These are phyloP conservation scores for Boleophthalmus pectinirostris DNA, from an alignment of 2,113 vertebrate genomes.

Conservation along the genomic window DNA sequence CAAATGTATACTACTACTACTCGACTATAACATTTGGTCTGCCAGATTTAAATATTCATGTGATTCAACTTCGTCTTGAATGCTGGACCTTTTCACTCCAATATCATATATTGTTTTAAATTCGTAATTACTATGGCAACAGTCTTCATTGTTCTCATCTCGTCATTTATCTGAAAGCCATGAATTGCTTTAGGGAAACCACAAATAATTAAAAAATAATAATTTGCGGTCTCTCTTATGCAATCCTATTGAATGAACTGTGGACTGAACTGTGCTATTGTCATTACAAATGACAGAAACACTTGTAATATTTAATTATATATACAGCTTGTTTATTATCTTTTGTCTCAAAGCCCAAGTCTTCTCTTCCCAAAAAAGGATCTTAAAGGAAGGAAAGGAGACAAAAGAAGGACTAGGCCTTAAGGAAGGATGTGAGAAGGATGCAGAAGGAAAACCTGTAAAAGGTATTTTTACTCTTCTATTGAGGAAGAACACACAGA, in stretches of 20 bases:
- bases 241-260: background rate
- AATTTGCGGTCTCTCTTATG: no score
- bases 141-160: no score
- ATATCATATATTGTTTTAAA: no score
- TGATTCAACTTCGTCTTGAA: no score
- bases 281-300: background rate
- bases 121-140: no score
- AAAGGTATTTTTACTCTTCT: slow-evolving; percentile 64
- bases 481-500: slow-evolving; percentile 36
- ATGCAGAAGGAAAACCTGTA: slow-evolving; percentile 51
- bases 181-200: no score
- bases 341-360: slow-evolving; percentile 29
- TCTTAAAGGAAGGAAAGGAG: slow-evolving; percentile 64
- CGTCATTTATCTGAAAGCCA: no score
- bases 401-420: slow-evolving; percentile 56
- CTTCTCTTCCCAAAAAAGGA: slow-evolving; percentile 31
- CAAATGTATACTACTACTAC: background rate
- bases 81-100: no score
- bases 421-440: slow-evolving; percentile 64
- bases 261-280: background rate
- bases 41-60: background rate
- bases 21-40: no score
- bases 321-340: slow-evolving; percentile 44
- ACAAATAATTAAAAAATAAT: no score
- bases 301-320: background rate